A percentile compares a stretch with the other conserved stretches of the same genome.
Evolutionary conservation across 1,140 invertebrate genomes (phyloP).

Genomic region (Sarcophaga peregrina): DNA sequence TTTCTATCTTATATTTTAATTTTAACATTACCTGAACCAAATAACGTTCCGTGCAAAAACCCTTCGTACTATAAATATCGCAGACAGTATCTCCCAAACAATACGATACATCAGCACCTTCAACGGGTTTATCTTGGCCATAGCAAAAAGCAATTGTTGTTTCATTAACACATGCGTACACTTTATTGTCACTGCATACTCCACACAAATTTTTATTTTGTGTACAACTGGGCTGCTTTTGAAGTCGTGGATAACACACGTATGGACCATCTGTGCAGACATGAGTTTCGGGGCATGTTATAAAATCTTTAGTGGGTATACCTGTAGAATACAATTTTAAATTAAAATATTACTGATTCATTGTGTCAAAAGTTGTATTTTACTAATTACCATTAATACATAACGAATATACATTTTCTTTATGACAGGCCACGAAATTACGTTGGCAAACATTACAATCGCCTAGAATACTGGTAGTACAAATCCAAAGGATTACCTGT

Average conservation of each 20-base stretch:
- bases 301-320: constrained; percentile 8
- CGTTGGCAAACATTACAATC: constrained; percentile 17
- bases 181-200: constrained; percentile 33
- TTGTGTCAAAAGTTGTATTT: too few relatives aligned
- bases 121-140: neutral
- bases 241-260: neutral
- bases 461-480: too few relatives aligned
- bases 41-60: constrained; percentile 1
- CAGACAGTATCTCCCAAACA: constrained; percentile 31
- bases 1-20: neutral
- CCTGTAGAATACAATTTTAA: neutral
- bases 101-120: neutral
- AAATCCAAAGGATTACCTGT: too few relatives aligned
- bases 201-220: neutral
- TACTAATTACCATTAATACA: constrained; percentile 23
- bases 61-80: neutral
- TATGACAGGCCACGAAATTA: constrained; percentile 38
- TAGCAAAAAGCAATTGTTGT: constrained; percentile 38
- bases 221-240: neutral
- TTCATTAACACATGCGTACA: constrained; percentile 31
- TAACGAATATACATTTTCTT: constrained; percentile 5
- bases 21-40: neutral
- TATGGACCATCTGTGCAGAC: neutral
- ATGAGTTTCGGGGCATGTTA: constrained; percentile 17
- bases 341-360: neutral